Evolutionary conservation across 2,797 vertebrate genomes (phyloP).

Genomic region (Sciaenops ocellatus): DNA sequence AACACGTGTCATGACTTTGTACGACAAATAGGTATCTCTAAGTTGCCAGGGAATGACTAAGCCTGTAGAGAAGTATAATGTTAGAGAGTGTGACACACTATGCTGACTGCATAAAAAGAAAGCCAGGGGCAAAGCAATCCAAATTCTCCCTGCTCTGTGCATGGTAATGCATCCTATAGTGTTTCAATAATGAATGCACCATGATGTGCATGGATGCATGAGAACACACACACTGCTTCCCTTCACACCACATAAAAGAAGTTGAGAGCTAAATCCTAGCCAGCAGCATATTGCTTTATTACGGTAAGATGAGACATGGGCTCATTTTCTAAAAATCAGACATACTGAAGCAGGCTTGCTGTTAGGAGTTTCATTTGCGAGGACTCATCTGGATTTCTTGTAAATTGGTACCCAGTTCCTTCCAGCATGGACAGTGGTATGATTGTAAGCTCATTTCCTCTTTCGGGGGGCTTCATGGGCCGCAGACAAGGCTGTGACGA

Average conservation of each 20-base stretch:
- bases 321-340: slow-evolving; percentile 68
- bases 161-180: slow-evolving; percentile 71
- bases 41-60: slow-evolving; percentile 53
- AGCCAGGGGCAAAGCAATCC: slow-evolving; percentile 57
- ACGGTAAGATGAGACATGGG: slow-evolving; percentile 51
- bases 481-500: slow-evolving; percentile 50
- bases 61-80: slow-evolving; percentile 41
- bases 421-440: slow-evolving; percentile 43
- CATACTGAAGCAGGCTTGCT: slow-evolving; percentile 45
- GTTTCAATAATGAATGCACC: slow-evolving; percentile 78
- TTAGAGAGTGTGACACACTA: slow-evolving; percentile 54
- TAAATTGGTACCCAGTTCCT: slow-evolving; percentile 45
- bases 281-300: slow-evolving; percentile 65
- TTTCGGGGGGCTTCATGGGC: slow-evolving; percentile 37
- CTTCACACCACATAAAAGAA: slow-evolving; percentile 73
- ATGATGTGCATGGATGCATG: slow-evolving; percentile 73
- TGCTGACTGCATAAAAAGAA: slow-evolving; percentile 59
- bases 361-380: slow-evolving; percentile 39
- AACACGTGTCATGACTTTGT: slow-evolving; percentile 50
- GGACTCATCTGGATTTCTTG: slow-evolving; percentile 38
- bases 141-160: slow-evolving; percentile 58
- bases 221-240: slow-evolving; percentile 61
- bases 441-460: slow-evolving; percentile 42
- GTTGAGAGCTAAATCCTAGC: slow-evolving; percentile 68
- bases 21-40: slow-evolving; percentile 45